A percentile compares a stretch with the other conserved stretches of the same genome.
Conservation (phyloP, 2,113 vertebrate genomes). For the Galbula dea region DNA sequence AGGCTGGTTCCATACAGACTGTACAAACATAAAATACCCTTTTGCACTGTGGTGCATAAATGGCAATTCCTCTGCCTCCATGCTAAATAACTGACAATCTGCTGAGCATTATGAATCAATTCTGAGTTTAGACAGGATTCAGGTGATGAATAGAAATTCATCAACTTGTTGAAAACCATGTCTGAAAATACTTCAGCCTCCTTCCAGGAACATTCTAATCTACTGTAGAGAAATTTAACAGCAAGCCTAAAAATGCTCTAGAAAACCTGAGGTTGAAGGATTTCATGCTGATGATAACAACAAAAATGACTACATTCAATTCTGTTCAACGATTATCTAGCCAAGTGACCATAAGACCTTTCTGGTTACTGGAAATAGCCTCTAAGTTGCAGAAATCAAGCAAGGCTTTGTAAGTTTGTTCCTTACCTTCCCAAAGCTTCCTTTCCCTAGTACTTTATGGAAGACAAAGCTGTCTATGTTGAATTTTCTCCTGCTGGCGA, state of each 20-base stretch:
- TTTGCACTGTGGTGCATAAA: not conserved
- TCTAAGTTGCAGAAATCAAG: not conserved
- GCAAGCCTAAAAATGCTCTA: too few relatives aligned
- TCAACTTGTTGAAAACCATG: too few relatives aligned
- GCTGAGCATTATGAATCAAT: not conserved
- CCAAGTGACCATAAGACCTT: not conserved
- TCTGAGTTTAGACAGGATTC: not conserved
- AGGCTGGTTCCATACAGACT: not conserved
- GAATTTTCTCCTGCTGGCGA: conserved; percentile 74
- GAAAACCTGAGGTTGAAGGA: too few relatives aligned
- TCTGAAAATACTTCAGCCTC: too few relatives aligned
- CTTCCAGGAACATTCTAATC: too few relatives aligned
- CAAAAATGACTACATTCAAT: not conserved
- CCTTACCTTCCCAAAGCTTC: conserved; percentile 96
- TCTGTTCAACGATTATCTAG: not conserved
- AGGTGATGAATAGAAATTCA: too few relatives aligned
- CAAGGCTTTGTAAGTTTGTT: not conserved
- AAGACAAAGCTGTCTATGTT: conserved; percentile 86
- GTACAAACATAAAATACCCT: not conserved
- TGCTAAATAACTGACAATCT: not conserved
- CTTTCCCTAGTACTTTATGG: conserved; percentile 96
- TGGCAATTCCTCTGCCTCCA: not conserved
- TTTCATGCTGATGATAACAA: too few relatives aligned
- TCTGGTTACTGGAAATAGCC: not conserved
- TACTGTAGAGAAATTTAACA: too few relatives aligned